Conservation (phyloP, 2,888 invertebrate species). For the Ophraella communa region DNA sequence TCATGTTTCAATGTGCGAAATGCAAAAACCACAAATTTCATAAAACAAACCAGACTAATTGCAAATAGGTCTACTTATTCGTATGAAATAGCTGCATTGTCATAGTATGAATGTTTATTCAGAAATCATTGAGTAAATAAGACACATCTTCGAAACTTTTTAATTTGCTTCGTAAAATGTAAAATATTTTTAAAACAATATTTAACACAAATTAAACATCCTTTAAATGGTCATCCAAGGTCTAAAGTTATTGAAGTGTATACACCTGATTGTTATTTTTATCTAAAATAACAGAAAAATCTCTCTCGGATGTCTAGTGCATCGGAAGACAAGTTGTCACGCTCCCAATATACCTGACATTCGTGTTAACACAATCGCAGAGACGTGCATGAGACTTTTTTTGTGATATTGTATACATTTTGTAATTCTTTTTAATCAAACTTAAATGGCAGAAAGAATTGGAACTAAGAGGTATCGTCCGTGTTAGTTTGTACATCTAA, state of each 20-base stretch:
- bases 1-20: no score
- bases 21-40: no score
- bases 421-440: no score
- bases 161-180: slow-evolving; percentile 8
- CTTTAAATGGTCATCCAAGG: slow-evolving; percentile 12
- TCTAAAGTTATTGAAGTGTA: slow-evolving; percentile 15
- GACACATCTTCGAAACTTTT: background rate
- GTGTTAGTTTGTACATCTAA: no score
- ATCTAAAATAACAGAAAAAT: slow-evolving; percentile 22
- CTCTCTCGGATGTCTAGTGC: slow-evolving; percentile 14
- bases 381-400: background rate
- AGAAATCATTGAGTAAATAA: background rate
- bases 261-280: slow-evolving; percentile 16
- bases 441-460: no score
- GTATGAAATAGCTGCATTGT: background rate
- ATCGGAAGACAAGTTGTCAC: slow-evolving; percentile 22
- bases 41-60: no score
- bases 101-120: background rate
- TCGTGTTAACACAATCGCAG: slow-evolving; percentile 31
- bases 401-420: no score
- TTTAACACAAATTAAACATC: slow-evolving; percentile 20
- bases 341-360: slow-evolving; percentile 33
- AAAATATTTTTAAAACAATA: slow-evolving; percentile 9
- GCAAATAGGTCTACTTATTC: background rate
- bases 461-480: no score